Percentiles rank a stretch among this genome's conserved stretches.
Conservation (phyloP, 2,888 invertebrate genomes). For the Apamea monoglypha region DNA sequence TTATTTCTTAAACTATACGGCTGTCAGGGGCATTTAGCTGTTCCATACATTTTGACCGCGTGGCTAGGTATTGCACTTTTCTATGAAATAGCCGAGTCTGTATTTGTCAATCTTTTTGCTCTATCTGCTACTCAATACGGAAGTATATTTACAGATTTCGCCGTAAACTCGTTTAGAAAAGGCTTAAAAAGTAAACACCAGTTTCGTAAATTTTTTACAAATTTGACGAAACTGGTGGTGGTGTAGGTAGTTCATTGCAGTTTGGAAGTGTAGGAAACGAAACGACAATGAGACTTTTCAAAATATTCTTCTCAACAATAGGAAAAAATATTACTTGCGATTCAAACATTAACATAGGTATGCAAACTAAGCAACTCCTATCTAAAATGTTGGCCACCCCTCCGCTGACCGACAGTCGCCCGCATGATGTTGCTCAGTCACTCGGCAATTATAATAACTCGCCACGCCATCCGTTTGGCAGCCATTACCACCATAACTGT, state of each 20-base stretch:
- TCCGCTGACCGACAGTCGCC: slow-evolving; percentile 75
- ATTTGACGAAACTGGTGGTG: background rate
- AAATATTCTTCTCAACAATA: background rate
- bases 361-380: background rate
- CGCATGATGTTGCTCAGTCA: slow-evolving; percentile 82
- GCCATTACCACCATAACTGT: slow-evolving; percentile 78
- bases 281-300: background rate
- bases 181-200: background rate
- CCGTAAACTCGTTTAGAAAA: background rate
- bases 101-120: background rate
- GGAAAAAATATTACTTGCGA: background rate
- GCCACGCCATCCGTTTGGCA: slow-evolving; percentile 82
- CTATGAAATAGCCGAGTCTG: no score
- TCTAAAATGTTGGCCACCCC: slow-evolving; percentile 69
- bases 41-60: no score
- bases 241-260: background rate
- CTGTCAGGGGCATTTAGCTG: no score
- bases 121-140: background rate
- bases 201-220: background rate
- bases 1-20: background rate
- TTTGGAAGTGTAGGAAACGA: background rate
- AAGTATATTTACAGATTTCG: no score
- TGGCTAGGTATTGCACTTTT: no score
- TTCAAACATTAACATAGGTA: background rate
- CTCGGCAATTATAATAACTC: slow-evolving; percentile 84